Evolutionary conservation across 2,888 invertebrate species (phyloP).

Genomic region (Candidula unifasciata): DNA sequence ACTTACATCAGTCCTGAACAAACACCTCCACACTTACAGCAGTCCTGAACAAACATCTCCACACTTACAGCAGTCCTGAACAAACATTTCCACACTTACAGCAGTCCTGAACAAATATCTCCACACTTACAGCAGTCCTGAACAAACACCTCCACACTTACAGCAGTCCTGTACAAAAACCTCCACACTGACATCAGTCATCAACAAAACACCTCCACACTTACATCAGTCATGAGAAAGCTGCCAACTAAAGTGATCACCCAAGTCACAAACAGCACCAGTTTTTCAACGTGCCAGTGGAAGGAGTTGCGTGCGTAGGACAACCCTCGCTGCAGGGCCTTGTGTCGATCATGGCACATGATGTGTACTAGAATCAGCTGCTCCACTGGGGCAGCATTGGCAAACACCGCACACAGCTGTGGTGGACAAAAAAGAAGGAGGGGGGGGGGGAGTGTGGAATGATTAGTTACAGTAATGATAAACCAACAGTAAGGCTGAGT

Average conservation of each 20-base stretch:
- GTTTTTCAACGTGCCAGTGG: slow-evolving; percentile 22
- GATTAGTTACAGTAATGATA: too few species aligned
- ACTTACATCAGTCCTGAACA: neutral
- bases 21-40: too few species aligned
- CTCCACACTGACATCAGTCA: too few species aligned
- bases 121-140: too few species aligned
- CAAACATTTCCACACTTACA: too few species aligned
- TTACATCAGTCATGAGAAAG: slow-evolving; percentile 32
- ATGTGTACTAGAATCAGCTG: slow-evolving; percentile 29
- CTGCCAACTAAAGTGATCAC: slow-evolving; percentile 26
- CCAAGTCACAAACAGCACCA: slow-evolving; percentile 28
- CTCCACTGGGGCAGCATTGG: slow-evolving; percentile 5
- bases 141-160: neutral
- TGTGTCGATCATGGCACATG: slow-evolving; percentile 38
- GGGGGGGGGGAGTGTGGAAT: neutral
- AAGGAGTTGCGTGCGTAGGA: neutral
- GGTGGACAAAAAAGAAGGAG: too few species aligned
- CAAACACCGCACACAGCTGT: slow-evolving; percentile 28
- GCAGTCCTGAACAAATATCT: too few species aligned
- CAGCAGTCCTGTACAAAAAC: too few species aligned
- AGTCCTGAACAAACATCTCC: too few species aligned
- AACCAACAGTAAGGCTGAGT: too few species aligned
- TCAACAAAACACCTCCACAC: neutral
- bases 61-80: too few species aligned
- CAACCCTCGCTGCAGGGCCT: slow-evolving; percentile 25